Evolutionary conservation across 2,113 vertebrate species (phyloP), one percentile per base, ranked within the genome.

Genomic region (Vombatus ursinus): DNA sequence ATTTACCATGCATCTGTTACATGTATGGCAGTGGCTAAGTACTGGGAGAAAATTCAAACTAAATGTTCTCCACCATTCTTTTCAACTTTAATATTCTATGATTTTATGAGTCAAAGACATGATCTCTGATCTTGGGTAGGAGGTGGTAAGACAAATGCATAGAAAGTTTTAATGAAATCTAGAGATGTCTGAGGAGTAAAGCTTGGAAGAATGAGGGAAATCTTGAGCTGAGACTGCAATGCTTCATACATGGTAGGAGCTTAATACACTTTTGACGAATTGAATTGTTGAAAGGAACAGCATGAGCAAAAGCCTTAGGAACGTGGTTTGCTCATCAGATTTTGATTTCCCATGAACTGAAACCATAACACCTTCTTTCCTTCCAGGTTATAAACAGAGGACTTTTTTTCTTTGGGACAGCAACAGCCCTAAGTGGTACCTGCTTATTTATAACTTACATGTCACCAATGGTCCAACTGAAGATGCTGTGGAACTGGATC

Each of bases 351-450:
- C 8, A 12, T 57, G 24, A 57, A 95, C 49, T 92, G 44, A 96
- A 68, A 54, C 31, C 31, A 16, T 26, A 51, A 57, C 54, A 90
- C 52, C 95, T 95, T 3, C 8, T 97, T 90, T 97, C 49, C 95
- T 91, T 68, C 26, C 98, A 99, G 99, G 98, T 99, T 94, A 98
- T 99, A 97, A 98, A 98, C 96, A 96, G 89, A 25, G 98, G 98
- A 49, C 97, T 99, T 92, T 92, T 98, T 91, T 4, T 99, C 92
- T 98, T 97, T 90, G 99, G 98, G 12, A 91, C 96, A 3, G 95
- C 97, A 10, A 94, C 97, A 44, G 91, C 95, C 93, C 2, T 98
- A 0, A 98, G 99, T 50, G 97, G 96, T 23, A 91, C 96, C n/a
- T 99, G 98, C 97, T 90, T 99, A 8, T 97, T 99, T 37, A 28